phyloP scores from a whole-genome alignment of 2,888 invertebrate species.

The Lithophane semibrunnea region DNA sequence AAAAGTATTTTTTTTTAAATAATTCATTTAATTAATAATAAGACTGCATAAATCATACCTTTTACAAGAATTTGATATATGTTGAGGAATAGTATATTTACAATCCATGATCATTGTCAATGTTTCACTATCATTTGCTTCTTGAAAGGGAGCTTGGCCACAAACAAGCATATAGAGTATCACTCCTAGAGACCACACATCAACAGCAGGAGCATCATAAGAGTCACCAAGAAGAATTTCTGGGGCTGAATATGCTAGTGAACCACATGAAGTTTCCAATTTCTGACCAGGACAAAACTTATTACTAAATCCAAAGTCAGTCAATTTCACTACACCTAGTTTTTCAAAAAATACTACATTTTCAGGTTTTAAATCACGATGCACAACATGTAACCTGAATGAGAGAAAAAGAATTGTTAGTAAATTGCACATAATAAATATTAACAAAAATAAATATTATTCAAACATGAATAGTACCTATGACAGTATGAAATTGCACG shows the following conservation, averaged over 20 bases:
- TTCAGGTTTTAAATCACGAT: conserved; percentile 99
- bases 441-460: neutral
- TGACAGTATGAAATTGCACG: conserved; percentile 99
- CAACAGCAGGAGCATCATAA: conserved; percentile 99
- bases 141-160: conserved; percentile 99
- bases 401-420: conserved; percentile 40
- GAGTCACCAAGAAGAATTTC: conserved; percentile 99
- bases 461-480: conserved; percentile 90
- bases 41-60: conserved; percentile 85
- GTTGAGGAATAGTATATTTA: conserved; percentile 97
- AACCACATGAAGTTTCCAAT: conserved; percentile 99
- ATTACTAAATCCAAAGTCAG: conserved; percentile 99
- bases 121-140: conserved; percentile 99
- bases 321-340: conserved; percentile 98
- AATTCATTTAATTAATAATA: neutral
- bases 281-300: conserved; percentile 98
- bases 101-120: conserved; percentile 99
- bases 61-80: conserved; percentile 96
- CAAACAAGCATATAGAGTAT: conserved; percentile 99
- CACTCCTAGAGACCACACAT: conserved; percentile 99
- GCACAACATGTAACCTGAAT: conserved; percentile 91
- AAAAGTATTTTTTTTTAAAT: neutral
- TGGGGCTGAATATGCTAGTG: conserved; percentile 99
- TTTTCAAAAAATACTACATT: conserved; percentile 99
- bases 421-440: conserved; percentile 1